phyloP scores from a whole-genome alignment of 1,140 invertebrate species.

The Brachionus rubens region DNA sequence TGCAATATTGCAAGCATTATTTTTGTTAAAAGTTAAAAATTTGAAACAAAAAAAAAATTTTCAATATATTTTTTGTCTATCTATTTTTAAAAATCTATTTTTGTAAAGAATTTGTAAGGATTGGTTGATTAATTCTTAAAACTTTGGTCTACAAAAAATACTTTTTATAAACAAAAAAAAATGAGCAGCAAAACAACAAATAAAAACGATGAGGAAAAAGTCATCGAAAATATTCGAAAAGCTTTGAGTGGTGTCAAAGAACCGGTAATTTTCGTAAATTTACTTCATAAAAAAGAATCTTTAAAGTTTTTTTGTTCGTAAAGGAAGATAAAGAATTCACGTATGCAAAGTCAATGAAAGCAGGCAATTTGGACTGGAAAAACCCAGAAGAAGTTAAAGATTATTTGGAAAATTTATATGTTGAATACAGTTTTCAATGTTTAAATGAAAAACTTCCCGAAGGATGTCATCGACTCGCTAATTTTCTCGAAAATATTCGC shows the following conservation, averaged over 20 bases:
- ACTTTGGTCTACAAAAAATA: background rate
- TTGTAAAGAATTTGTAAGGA: background rate
- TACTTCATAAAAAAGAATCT: background rate
- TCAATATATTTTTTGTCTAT: background rate
- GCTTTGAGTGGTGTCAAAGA: background rate
- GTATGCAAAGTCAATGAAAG: conserved; percentile 16
- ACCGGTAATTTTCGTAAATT: conserved; percentile 2
- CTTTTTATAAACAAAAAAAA: background rate
- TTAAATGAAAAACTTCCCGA: conserved; percentile 32
- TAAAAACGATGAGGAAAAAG: background rate
- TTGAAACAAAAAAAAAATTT: background rate
- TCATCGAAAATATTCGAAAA: conserved; percentile 10
- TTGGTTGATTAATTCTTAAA: background rate
- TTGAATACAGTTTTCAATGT: conserved; percentile 46
- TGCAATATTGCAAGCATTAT: conserved; percentile 36
- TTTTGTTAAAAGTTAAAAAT: background rate
- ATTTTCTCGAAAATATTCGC: conserved; percentile 40
- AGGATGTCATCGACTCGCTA: conserved; percentile 45
- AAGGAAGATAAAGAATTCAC: background rate
- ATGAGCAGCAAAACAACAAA: conserved; percentile 14
- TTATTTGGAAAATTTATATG: conserved; percentile 43
- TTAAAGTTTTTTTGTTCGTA: background rate
- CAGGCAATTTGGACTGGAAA: conserved; percentile 23
- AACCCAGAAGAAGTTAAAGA: conserved; percentile 46
- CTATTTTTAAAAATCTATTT: background rate